Conservation (phyloP, 2,113 vertebrate genomes). For the Anarrhichthys ocellatus region DNA sequence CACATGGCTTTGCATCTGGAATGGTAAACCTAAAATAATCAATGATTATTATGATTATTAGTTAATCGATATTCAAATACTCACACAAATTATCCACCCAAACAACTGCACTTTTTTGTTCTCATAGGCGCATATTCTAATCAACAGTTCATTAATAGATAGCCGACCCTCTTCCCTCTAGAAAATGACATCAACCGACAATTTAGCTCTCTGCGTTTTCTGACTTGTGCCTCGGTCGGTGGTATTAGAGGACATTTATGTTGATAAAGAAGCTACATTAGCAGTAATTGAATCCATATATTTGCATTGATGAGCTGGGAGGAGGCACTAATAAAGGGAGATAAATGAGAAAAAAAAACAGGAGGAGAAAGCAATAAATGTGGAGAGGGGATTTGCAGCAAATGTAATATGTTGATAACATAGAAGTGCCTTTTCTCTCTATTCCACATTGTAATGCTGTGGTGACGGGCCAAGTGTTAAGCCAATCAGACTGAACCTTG, state of each 20-base stretch:
- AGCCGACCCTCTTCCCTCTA: not conserved
- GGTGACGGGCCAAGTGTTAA: slow-evolving; percentile 13
- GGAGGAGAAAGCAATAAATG: not conserved
- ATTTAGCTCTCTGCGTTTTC: not conserved
- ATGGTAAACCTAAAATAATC: slow-evolving; percentile 8
- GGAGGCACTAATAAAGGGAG: slow-evolving; percentile 44
- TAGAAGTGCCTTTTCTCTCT: not conserved
- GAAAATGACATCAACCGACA: not conserved
- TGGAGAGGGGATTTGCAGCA: not conserved
- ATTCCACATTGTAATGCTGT: slow-evolving; percentile 1
- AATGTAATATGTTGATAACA: slow-evolving; percentile 28
- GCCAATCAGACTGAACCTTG: slow-evolving; percentile 15
- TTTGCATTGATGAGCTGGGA: slow-evolving; percentile 55
- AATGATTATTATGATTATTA: not conserved
- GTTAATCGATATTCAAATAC: slow-evolving; percentile 15
- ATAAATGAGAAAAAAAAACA: slow-evolving; percentile 22
- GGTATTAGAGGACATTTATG: not conserved
- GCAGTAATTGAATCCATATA: slow-evolving; percentile 55
- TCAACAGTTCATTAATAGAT: slow-evolving; percentile 4
- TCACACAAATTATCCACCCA: slow-evolving; percentile 8
- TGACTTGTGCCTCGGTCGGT: slow-evolving; percentile 10
- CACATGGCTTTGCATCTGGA: slow-evolving; percentile 19
- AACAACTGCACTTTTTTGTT: slow-evolving; percentile 9
- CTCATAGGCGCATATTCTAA: not conserved
- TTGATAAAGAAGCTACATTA: slow-evolving; percentile 40